phyloP scores from a whole-genome alignment of 1,140 invertebrate species.

The Atopsyche davidsoni region DNA sequence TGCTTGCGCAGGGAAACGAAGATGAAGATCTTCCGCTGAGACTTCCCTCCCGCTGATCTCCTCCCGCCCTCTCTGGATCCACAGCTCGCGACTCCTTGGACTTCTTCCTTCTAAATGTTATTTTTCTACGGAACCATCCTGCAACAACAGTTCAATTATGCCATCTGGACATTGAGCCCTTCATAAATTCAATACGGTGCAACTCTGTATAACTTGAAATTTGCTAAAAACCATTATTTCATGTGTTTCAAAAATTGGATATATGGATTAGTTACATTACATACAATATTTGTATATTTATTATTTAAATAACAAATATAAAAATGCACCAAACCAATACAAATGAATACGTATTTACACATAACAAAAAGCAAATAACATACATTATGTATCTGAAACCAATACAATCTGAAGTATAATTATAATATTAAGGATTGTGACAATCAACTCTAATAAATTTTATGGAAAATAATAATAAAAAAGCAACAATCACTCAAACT shows the following conservation, averaged over 20 bases:
- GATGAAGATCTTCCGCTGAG: conserved; percentile 10
- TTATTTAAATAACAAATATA: background rate
- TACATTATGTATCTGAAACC: too few species aligned
- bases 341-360: too few species aligned
- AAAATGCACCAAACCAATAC: background rate
- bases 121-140: conserved; percentile 31
- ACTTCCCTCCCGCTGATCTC: background rate
- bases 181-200: background rate
- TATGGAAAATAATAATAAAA: too few species aligned
- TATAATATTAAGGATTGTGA: too few species aligned
- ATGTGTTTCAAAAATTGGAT: background rate
- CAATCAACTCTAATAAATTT: too few species aligned
- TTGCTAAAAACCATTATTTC: background rate
- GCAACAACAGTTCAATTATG: conserved; percentile 16
- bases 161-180: too few species aligned
- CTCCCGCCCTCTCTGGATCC: conserved; percentile 12
- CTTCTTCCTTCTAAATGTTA: conserved; percentile 30
- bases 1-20: conserved; percentile 10
- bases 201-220: background rate
- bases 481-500: too few species aligned
- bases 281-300: background rate
- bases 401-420: too few species aligned
- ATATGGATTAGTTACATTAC: too few species aligned
- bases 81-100: conserved; percentile 21
- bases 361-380: too few species aligned